Evolutionary conservation across 2,113 vertebrate species (phyloP), one percentile per base, ranked within the genome.

Genomic region (Alethe castanea): DNA sequence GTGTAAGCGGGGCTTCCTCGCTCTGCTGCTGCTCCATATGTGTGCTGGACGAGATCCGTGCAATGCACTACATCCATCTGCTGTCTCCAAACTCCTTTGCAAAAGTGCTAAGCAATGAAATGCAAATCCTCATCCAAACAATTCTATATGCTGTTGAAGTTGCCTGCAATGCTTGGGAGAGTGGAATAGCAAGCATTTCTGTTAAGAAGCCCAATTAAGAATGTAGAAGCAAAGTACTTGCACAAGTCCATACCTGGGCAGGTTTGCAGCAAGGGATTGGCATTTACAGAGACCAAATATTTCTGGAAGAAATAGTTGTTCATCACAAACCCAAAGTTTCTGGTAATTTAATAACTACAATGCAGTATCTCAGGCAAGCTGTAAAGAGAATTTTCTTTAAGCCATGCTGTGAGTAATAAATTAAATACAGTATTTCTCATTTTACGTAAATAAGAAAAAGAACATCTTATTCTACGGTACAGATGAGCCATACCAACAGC

Each of bases 341-440:
- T 11, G 22, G 29, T 82, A 22, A 52, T 48, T 92, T 86, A 50
- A 48, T 28, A 78, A 47, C 35, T 96, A 84, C 67, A 96, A 26
- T 84, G 64, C 25, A 77, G 25, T 11, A 66, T 92, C 72, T 36
- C 45, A 61, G 35, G 88, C 85, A 92, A 81, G 28, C 71, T 88
- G 42, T 85, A 53, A 73, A 84, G 40, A 89, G 94, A 82, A 67
- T 66, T 85, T 88, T 91, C 52, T 93, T 47, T 53, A 94, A 84
- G 88, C 57, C 61, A 14, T 1, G 1, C 69, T 80, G n/a, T 28
- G 4, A 73, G 64, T 91, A 90, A 87, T 95, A 95, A 95, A 94
- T 88, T 81, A 90, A 38, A 47, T 53, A 67, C 31, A 90, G 61
- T 96, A 90, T 69, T 97, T 97, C 69, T 96, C 83, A 56, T 95